Evolutionary conservation across 2,888 invertebrate genomes (phyloP).

Genomic region (Drosophila longiperda): DNA sequence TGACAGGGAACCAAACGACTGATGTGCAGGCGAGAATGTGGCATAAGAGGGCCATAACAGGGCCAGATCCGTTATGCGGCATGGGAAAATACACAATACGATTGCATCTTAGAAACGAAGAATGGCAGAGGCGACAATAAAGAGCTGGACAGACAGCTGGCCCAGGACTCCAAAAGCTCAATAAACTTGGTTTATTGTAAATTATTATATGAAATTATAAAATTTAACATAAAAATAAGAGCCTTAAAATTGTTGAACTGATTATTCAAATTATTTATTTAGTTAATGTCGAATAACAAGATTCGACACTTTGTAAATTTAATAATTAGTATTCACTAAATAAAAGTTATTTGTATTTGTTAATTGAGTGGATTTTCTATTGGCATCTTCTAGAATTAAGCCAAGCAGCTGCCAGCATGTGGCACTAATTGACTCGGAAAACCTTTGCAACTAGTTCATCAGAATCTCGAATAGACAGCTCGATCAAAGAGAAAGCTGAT

Average conservation of each 20-base stretch:
- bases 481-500: slow-evolving; percentile 73
- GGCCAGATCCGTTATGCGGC: too few relatives aligned
- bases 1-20: too few relatives aligned
- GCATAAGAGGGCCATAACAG: too few relatives aligned
- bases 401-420: slow-evolving; percentile 13
- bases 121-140: too few relatives aligned
- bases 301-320: not conserved
- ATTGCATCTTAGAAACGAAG: too few relatives aligned
- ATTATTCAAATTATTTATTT: not conserved
- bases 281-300: not conserved
- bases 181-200: not conserved
- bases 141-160: too few relatives aligned
- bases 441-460: slow-evolving; percentile 26
- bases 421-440: slow-evolving; percentile 45
- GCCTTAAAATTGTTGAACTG: not conserved
- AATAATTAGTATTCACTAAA: not conserved
- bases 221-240: not conserved
- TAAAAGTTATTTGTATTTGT: not conserved
- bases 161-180: too few relatives aligned
- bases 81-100: too few relatives aligned
- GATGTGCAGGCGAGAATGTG: too few relatives aligned
- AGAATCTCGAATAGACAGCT: slow-evolving; percentile 41
- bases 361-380: not conserved
- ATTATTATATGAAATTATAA: too few relatives aligned
- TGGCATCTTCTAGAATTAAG: not conserved